Evolutionary conservation across 1,140 invertebrate genomes (phyloP).

Genomic region (Drosophila miranda): DNA sequence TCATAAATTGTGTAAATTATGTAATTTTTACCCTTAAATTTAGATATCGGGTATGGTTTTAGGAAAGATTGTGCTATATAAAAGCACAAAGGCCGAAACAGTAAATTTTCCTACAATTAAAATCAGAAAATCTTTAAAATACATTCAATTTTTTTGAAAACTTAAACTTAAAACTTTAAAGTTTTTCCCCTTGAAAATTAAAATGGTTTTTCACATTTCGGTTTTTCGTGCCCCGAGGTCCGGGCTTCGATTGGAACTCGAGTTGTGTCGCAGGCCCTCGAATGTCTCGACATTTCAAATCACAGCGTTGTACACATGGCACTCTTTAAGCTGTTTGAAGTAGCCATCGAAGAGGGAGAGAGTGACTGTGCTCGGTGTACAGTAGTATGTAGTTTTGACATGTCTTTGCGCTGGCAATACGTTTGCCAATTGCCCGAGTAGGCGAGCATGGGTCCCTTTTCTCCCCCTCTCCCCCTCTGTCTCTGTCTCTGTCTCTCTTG

Average conservation of each 20-base stretch:
- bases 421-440: slow-evolving; percentile 10
- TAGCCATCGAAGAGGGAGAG: not conserved
- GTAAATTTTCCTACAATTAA: no score
- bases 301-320: slow-evolving; percentile 2
- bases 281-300: slow-evolving; percentile 28
- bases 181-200: no score
- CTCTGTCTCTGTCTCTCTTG: slow-evolving; percentile 21
- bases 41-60: no score
- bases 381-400: slow-evolving; percentile 28
- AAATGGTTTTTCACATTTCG: no score
- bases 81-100: no score
- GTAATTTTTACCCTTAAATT: no score
- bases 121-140: no score
- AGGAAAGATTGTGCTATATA: no score
- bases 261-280: slow-evolving; percentile 30
- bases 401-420: slow-evolving; percentile 33
- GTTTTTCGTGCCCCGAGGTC: no score
- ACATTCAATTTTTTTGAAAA: no score
- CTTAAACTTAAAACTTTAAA: no score
- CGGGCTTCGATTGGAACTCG: not conserved
- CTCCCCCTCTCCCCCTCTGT: not conserved
- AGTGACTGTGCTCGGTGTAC: slow-evolving; percentile 13
- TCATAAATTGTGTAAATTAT: no score
- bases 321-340: slow-evolving; percentile 37
- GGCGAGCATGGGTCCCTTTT: not conserved